A percentile compares a stretch with the other conserved stretches of the same genome.
These are phyloP conservation scores for Melipona beecheii DNA, from an alignment of 2,888 invertebrate species.

Conservation along the genomic window DNA sequence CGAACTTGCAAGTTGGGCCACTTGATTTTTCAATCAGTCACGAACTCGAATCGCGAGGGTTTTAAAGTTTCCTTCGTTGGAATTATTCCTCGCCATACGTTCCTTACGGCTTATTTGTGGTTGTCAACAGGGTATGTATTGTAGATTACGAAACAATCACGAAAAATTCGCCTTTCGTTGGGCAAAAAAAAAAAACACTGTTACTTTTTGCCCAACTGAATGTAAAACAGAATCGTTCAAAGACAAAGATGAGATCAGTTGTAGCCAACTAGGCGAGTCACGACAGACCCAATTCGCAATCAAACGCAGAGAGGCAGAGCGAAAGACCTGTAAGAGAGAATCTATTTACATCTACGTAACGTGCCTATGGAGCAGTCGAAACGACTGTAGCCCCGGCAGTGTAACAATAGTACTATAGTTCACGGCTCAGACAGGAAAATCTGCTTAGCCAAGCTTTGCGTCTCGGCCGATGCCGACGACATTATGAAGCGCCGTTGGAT, in stretches of 20 bases:
- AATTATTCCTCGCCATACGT: neutral
- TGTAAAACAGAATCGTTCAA: no score
- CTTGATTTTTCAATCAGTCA: neutral
- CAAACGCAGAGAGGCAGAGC: no score
- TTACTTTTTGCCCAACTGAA: no score
- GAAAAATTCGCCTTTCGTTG: no score
- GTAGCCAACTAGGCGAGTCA: no score
- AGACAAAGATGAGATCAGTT: no score
- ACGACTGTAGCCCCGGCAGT: conserved; percentile 34
- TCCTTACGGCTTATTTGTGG: no score
- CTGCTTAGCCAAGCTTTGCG: conserved; percentile 69
- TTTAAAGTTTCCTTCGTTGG: neutral
- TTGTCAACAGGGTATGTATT: no score
- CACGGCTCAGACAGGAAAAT: conserved; percentile 72
- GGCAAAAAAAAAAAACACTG: no score
- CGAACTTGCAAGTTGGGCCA: neutral
- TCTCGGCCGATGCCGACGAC: conserved; percentile 25
- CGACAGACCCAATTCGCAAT: no score
- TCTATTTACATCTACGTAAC: neutral
- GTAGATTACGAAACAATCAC: no score
- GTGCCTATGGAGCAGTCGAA: neutral
- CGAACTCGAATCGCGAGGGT: neutral
- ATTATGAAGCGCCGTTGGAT: conserved; percentile 34
- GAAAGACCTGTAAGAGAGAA: neutral
- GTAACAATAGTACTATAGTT: conserved; percentile 63